Conservation (phyloP, 2,113 vertebrate genomes). For the Callithrix jacchus region DNA sequence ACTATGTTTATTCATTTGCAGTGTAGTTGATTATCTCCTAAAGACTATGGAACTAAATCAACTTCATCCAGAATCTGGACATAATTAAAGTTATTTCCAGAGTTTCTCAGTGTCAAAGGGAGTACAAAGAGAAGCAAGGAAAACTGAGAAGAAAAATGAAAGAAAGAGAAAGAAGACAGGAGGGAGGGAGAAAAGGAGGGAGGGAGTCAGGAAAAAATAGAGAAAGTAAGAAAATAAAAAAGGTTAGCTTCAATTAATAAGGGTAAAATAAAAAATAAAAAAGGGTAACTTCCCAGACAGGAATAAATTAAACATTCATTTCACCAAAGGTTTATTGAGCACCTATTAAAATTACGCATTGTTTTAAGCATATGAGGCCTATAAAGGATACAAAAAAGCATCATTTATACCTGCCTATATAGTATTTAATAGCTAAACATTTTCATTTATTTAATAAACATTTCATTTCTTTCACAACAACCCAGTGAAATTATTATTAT, state of each 20-base stretch:
- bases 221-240: background rate
- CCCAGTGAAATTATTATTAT: background rate
- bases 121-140: too few relatives aligned
- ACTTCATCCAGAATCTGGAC: background rate
- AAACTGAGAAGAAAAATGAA: background rate
- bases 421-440: background rate
- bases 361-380: conserved; percentile 3
- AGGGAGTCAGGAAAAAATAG: background rate
- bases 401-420: background rate
- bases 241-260: too few relatives aligned
- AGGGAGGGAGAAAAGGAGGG: background rate
- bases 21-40: background rate
- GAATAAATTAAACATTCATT: background rate
- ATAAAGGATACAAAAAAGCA: background rate
- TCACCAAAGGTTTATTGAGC: background rate
- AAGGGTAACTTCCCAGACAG: background rate
- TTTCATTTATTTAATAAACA: conserved; percentile 25
- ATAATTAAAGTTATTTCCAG: background rate
- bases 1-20: background rate
- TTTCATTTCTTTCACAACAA: too few relatives aligned
- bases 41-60: background rate
- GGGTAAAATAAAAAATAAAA: too few relatives aligned
- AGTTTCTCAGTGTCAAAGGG: background rate
- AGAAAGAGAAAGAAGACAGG: background rate
- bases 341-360: background rate